Evolutionary conservation across 1,140 invertebrate species (phyloP), one percentile per base, ranked within the genome.

Genomic region (Cotesia vestalis): DNA sequence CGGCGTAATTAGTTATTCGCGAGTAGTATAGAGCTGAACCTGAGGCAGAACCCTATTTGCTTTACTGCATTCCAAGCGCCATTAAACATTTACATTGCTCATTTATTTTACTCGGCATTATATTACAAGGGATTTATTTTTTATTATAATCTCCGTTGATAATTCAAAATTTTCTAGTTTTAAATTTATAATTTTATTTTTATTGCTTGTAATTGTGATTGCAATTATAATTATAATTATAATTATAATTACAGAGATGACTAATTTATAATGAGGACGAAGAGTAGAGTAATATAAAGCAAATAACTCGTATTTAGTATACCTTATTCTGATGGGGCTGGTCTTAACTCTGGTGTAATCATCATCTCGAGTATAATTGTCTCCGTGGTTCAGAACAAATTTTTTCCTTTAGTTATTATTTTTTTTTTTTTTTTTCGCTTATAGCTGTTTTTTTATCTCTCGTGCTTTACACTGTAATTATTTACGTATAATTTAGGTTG

Each of bases 1-100:
- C 83, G 83, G 83, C 82, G 81, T 86, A 86, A 86, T 86, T 86
- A 86, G 83, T 83, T 84, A 83, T 84, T 85, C 80, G 81, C 78
- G 78, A 27, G 27, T 27, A 27, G 27, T 27, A 27, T 27, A 27
- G 27, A 27, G 27, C 27, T 27, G 27, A 27, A 27, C 27, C 27
- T 27, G 27, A 79, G 80, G 76, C 63, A 77, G 73, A 51, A 80
- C 80, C 79, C 82, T 84, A 85, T 85, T 85, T 84, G 82, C 83
- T 84, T 83, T 84, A 80, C 84, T 79, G 82, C 83, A 84, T 85
- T 85, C 83, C 83, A 61, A 76, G 78, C 78, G 80, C 78, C 81
- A 80, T 80, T 80, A 78, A 78, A 79, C 72, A 79, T 73, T 38
- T 78, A 79, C 72, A 79, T 73, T 38, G 46, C 63, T 61, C 52